Evolutionary conservation across 2,797 vertebrate genomes (phyloP).

Genomic region (Cirrhinus mrigala): DNA sequence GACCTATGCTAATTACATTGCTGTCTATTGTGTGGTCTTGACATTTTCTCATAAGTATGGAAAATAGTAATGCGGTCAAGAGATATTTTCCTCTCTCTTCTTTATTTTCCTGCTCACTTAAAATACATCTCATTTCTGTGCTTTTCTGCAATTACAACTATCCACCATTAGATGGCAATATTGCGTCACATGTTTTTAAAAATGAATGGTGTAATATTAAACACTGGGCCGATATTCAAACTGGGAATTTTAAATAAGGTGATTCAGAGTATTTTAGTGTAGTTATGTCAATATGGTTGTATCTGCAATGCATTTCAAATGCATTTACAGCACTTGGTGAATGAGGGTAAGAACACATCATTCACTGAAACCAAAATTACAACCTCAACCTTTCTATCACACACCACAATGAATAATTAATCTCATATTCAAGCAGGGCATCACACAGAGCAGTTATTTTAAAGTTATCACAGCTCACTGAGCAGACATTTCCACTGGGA

Average conservation of each 20-base stretch:
- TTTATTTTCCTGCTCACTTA: neutral
- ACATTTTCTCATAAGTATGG: neutral
- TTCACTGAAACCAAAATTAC: conserved; percentile 17
- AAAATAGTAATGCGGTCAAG: neutral
- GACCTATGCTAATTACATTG: conserved; percentile 8
- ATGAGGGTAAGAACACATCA: neutral
- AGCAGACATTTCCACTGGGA: conserved; percentile 71
- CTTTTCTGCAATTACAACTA: conserved; percentile 12
- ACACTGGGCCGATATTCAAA: neutral
- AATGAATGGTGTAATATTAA: neutral
- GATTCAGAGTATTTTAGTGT: neutral
- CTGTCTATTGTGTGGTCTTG: neutral
- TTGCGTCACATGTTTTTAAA: neutral
- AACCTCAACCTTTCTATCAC: conserved; percentile 44
- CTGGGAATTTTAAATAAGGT: conserved; percentile 2
- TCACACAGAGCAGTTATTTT: conserved; percentile 73
- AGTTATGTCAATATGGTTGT: neutral
- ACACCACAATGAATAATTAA: conserved; percentile 71
- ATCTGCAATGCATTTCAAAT: neutral
- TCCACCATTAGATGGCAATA: conserved; percentile 23
- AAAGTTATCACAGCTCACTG: conserved; percentile 77
- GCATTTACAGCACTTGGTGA: conserved; percentile 3
- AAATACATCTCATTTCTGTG: neutral
- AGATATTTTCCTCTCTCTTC: neutral
- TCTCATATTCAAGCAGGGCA: conserved; percentile 58